Evolutionary conservation across 2,888 invertebrate genomes (phyloP), one percentile per base, ranked within the genome.

Genomic region (Apamea sordens): DNA sequence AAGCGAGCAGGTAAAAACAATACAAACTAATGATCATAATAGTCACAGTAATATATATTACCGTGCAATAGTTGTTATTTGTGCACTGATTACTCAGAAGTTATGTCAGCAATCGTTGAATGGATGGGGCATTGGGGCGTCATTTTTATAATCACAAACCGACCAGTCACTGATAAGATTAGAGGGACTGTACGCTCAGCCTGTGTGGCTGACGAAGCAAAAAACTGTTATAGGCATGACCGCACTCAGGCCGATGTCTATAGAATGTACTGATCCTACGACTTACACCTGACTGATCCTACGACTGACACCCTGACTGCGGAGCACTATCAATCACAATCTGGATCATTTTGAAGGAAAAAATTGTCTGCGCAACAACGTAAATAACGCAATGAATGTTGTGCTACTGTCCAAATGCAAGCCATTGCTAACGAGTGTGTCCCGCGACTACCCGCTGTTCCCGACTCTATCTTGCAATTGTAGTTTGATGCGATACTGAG

Each of bases 111-210:
- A 67, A 41, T 74, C 73, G 61, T 21, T 13, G 24, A 28, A 36
- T 24, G 64, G n/a, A 44, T 44, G 18, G 21, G 75, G 41, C 59
- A 50, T 71, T 44, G 18, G 21, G 75, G 41, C 59, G 59, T 71
- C 44, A 75, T 75, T 70, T 76, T 78, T 73, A 63, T 69, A 76
- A 86, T 83, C 84, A 73, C 59, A 21, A 41, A 82, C 79, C 80
- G 73, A 61, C 28, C 50, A 79, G 63, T 44, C 1, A 28, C 70
- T 44, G 84, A 85, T 85, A 79, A 85, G 84, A 84, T 84, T 73
- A 86, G 0, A 28, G n/a, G 47, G 73, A 13, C 63, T 72, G 65
- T 78, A 76, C 73, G 76, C 53, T 44, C n/a, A 41, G 32, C 41
- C 8, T 18, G 82, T 71, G 67, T 68, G 73, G 36, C 64, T 32